Conservation (phyloP, 2,888 invertebrate genomes). For the Caenorhabditis imperialis region DNA sequence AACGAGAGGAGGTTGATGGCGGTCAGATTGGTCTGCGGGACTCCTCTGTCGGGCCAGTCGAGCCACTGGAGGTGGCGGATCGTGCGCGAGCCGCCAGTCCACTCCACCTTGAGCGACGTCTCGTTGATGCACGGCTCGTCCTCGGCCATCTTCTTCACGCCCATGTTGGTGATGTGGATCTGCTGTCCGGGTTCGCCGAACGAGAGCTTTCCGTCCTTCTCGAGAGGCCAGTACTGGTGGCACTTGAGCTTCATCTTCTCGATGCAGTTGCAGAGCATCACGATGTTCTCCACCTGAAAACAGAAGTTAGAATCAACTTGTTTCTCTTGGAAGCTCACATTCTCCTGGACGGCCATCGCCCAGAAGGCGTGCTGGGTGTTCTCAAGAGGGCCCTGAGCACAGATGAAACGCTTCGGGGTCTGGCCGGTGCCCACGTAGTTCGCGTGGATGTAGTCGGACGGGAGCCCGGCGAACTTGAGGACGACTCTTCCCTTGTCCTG, state of each 20-base stretch:
- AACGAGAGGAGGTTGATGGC: slow-evolving; percentile 42
- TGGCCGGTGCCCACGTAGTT: slow-evolving; percentile 61
- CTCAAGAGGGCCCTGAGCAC: slow-evolving; percentile 64
- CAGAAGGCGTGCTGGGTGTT: slow-evolving; percentile 54
- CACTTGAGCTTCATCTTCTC: slow-evolving; percentile 60
- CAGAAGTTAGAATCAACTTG: too few species aligned
- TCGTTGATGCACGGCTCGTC: slow-evolving; percentile 46
- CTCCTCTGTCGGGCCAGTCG: slow-evolving; percentile 67
- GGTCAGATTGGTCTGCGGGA: slow-evolving; percentile 45
- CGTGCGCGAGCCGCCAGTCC: slow-evolving; percentile 23
- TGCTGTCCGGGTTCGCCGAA: slow-evolving; percentile 45
- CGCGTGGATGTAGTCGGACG: slow-evolving; percentile 65
- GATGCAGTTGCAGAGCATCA: slow-evolving; percentile 67
- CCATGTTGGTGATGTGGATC: slow-evolving; percentile 27
- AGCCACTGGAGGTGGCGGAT: slow-evolving; percentile 65
- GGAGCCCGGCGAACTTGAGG: slow-evolving; percentile 50
- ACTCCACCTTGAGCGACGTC: slow-evolving; percentile 35
- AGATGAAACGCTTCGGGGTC: slow-evolving; percentile 64
- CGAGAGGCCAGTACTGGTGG: slow-evolving; percentile 51
- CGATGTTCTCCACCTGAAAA: slow-evolving; percentile 40
- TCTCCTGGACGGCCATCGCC: slow-evolving; percentile 55
- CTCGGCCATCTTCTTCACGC: slow-evolving; percentile 17
- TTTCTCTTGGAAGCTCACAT: too few species aligned
- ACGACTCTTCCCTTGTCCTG: slow-evolving; percentile 60
- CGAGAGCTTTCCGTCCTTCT: slow-evolving; percentile 27